Evolutionary conservation across 1,140 invertebrate species (phyloP).

Genomic region (Magallana ariakensis): DNA sequence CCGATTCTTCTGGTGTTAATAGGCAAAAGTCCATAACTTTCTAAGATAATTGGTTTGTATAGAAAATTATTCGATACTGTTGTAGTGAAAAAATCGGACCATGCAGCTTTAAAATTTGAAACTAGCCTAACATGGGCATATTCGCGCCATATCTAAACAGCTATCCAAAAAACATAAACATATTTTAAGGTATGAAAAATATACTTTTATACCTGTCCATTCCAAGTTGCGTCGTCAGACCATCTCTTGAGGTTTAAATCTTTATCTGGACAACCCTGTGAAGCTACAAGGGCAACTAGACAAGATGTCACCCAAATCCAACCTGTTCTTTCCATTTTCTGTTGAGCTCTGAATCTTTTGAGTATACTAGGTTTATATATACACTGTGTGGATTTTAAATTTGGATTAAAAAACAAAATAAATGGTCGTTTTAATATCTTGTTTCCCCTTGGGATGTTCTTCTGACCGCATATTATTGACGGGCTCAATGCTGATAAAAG

Average conservation of each 20-base stretch:
- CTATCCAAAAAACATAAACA: too few species aligned
- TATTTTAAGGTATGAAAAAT: too few species aligned
- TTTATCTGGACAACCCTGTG: not conserved
- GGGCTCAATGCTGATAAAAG: not conserved
- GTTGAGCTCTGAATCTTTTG: not conserved
- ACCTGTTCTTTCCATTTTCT: not conserved
- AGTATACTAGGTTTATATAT: not conserved
- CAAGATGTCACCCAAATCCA: not conserved
- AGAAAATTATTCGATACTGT: too few species aligned
- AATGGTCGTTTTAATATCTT: not conserved
- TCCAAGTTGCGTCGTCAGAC: constrained; percentile 8
- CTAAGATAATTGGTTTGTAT: too few species aligned
- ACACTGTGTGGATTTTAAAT: not conserved
- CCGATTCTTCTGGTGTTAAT: too few species aligned
- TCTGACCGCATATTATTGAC: not conserved
- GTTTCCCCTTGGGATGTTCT: not conserved
- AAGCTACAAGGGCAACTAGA: not conserved
- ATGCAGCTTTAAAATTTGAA: too few species aligned
- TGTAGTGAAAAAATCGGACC: too few species aligned
- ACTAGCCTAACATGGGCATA: not conserved
- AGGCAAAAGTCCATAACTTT: too few species aligned
- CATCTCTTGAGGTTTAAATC: not conserved
- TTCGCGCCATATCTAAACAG: too few species aligned
- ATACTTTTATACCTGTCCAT: not conserved
- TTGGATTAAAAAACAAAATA: too few species aligned